Evolutionary conservation across 1,140 invertebrate species (phyloP).

Genomic region (Mizuhopecten yessoensis): DNA sequence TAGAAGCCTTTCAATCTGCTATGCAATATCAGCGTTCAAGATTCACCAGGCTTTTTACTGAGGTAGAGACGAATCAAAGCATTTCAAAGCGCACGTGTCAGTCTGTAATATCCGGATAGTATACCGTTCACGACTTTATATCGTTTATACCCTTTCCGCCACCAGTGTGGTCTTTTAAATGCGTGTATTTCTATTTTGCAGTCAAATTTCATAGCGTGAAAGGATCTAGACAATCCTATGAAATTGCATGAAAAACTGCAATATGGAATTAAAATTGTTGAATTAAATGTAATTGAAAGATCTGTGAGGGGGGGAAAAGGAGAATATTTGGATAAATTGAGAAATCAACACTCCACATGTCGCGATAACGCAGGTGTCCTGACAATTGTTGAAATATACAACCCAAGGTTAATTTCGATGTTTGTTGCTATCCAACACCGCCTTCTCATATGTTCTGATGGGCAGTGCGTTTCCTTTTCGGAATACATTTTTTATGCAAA

Average conservation of each 20-base stretch:
- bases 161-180: background rate
- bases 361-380: background rate
- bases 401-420: no score
- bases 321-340: background rate
- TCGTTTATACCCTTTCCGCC: background rate
- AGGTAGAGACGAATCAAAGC: background rate
- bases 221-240: background rate
- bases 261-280: background rate
- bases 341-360: background rate
- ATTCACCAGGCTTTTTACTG: background rate
- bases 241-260: slow-evolving; percentile 22
- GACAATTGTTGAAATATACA: background rate
- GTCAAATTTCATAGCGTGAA: background rate
- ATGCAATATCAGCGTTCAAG: background rate
- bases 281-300: background rate
- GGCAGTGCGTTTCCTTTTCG: no score
- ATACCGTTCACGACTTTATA: background rate
- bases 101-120: background rate
- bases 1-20: background rate
- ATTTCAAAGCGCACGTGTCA: background rate
- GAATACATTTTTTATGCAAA: no score
- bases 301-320: background rate
- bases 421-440: no score
- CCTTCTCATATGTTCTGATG: no score
- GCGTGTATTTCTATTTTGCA: background rate